phyloP scores from a whole-genome alignment of 2,888 invertebrate genomes.

The Pomacea canaliculata region DNA sequence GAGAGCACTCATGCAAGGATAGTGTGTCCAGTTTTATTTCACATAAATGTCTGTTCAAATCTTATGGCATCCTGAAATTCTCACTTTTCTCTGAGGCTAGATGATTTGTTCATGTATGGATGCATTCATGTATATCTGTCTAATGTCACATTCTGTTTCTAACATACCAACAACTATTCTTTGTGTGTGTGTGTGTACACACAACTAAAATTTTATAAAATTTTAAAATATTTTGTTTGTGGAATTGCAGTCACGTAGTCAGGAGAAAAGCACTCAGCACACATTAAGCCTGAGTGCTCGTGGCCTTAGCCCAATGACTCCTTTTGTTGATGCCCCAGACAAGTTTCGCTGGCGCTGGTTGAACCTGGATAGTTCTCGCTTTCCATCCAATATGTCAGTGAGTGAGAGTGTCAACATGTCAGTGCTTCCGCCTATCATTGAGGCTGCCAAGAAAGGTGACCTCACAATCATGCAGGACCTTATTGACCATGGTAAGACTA shows the following conservation, averaged over 20 bases:
- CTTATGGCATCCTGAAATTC: no score
- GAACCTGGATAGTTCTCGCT: conserved; percentile 59
- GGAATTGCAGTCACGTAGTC: conserved; percentile 38
- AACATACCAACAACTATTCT: no score
- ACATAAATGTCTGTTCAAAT: no score
- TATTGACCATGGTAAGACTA: conserved; percentile 54
- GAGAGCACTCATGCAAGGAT: no score
- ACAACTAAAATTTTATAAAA: no score
- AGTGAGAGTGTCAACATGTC: conserved; percentile 53
- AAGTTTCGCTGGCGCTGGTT: conserved; percentile 68
- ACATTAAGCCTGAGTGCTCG: conserved; percentile 60
- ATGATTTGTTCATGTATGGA: no score
- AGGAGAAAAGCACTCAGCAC: conserved; percentile 53
- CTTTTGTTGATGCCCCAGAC: conserved; percentile 67
- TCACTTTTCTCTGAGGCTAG: no score
- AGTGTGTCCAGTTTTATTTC: no score
- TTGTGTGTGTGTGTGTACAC: no score
- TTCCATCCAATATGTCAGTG: conserved; percentile 46
- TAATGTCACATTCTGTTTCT: no score
- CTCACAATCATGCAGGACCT: conserved; percentile 55
- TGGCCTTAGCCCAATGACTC: conserved; percentile 69
- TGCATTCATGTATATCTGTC: no score
- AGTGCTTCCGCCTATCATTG: conserved; percentile 57
- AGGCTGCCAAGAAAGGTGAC: conserved; percentile 61
- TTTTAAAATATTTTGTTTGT: neutral